Conservation (phyloP, 2,888 invertebrate species). For the Pollenia angustigena region DNA sequence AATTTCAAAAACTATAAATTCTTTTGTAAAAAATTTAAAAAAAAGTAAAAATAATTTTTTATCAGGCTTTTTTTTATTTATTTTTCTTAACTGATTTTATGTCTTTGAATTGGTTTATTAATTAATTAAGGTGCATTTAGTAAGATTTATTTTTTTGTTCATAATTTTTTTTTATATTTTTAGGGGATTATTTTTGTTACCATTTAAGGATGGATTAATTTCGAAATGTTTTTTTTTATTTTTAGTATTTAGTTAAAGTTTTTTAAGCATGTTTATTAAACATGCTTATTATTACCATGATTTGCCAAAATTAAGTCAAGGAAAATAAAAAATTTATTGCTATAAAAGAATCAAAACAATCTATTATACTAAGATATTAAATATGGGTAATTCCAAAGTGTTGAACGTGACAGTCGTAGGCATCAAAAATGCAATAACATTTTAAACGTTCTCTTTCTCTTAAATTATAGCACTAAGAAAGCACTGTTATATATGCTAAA, state of each 20-base stretch:
- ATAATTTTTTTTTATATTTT: conserved; percentile 26
- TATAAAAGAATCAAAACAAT: no score
- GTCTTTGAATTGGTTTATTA: conserved; percentile 14
- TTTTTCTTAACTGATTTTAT: conserved; percentile 15
- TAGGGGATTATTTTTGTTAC: conserved; percentile 32
- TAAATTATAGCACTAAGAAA: no score
- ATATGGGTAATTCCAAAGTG: no score
- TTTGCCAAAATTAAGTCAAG: no score
- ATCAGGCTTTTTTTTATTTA: conserved; percentile 27
- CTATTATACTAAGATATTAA: no score
- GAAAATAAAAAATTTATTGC: no score
- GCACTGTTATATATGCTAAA: no score
- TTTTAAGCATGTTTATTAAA: conserved; percentile 42
- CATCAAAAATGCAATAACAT: no score
- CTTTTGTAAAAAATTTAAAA: neutral
- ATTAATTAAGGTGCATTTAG: conserved; percentile 43
- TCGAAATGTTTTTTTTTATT: conserved; percentile 43
- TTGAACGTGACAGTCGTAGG: no score
- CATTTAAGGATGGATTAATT: conserved; percentile 68
- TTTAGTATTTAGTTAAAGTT: conserved; percentile 20
- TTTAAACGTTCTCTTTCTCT: no score
- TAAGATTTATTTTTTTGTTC: neutral
- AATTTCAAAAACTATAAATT: neutral
- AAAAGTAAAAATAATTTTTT: neutral
- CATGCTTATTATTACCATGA: conserved; percentile 1